Evolutionary conservation across 2,888 invertebrate genomes (phyloP).

Genomic region (Bimastos eiseni): DNA sequence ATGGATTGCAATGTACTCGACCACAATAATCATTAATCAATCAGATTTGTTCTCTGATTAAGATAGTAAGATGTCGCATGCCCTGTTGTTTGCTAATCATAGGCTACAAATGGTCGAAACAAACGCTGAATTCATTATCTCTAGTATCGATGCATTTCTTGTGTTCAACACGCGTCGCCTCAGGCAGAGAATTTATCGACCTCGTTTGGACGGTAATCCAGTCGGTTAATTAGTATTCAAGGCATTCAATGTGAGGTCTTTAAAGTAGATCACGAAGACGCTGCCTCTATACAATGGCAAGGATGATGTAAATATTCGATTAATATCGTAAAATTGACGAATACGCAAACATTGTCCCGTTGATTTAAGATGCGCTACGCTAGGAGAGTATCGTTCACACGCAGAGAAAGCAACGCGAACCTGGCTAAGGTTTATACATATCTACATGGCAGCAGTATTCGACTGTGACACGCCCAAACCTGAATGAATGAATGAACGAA

Average conservation of each 20-base stretch:
- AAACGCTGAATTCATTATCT: background rate
- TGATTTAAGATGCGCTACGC: background rate
- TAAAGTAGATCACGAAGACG: background rate
- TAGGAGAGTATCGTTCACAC: background rate
- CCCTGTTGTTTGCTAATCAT: background rate
- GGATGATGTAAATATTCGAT: background rate
- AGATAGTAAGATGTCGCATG: background rate
- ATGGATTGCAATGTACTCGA: too few relatives aligned
- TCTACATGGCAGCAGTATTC: background rate
- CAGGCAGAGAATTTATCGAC: background rate
- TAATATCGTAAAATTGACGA: background rate
- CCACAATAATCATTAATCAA: too few relatives aligned
- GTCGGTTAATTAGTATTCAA: background rate
- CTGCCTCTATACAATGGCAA: background rate
- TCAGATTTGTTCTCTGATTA: background rate
- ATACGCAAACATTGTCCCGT: background rate
- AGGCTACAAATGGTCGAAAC: background rate
- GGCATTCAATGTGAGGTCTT: background rate
- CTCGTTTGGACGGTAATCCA: background rate
- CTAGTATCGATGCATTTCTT: background rate
- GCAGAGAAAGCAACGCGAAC: background rate
- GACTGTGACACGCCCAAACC: too few relatives aligned
- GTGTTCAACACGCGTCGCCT: background rate
- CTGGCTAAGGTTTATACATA: background rate
- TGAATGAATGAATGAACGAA: too few relatives aligned